phyloP scores from a whole-genome alignment of 2,797 vertebrate species.

The Chromis chromis region DNA sequence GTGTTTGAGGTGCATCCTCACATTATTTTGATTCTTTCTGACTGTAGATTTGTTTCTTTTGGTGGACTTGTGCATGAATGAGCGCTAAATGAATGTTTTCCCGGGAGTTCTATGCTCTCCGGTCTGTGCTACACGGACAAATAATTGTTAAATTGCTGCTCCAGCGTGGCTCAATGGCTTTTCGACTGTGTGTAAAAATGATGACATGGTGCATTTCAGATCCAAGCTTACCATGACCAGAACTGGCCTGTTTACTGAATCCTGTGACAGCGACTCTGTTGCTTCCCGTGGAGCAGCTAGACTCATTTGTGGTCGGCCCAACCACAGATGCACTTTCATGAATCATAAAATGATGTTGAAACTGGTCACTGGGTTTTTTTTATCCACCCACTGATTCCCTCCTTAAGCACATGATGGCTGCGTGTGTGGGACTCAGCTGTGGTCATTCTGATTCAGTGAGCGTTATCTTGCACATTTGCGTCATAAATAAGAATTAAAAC shows the following conservation, averaged over 20 bases:
- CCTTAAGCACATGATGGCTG: neutral
- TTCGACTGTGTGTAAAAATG: neutral
- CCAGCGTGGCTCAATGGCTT: neutral
- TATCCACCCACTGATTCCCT: neutral
- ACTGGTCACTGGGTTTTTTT: neutral
- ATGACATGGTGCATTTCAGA: slow-evolving; percentile 23
- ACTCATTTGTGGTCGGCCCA: neutral
- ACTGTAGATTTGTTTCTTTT: too few species aligned
- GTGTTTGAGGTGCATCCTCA: too few species aligned
- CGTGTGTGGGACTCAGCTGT: neutral
- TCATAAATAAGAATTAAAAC: too few species aligned
- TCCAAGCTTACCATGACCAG: neutral
- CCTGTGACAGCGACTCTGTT: neutral
- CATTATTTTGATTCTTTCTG: neutral
- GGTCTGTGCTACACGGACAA: neutral
- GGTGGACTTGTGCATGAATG: too few species aligned
- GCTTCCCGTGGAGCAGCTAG: neutral
- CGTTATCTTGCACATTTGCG: too few species aligned
- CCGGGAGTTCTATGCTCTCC: neutral
- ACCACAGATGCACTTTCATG: neutral
- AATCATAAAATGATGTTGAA: neutral
- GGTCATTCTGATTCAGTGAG: neutral
- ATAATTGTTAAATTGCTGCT: neutral
- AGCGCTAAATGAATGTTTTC: neutral
- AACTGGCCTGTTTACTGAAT: slow-evolving; percentile 2